Conservation (phyloP, 2,113 vertebrate species). For the Ardeotis arabs region DNA sequence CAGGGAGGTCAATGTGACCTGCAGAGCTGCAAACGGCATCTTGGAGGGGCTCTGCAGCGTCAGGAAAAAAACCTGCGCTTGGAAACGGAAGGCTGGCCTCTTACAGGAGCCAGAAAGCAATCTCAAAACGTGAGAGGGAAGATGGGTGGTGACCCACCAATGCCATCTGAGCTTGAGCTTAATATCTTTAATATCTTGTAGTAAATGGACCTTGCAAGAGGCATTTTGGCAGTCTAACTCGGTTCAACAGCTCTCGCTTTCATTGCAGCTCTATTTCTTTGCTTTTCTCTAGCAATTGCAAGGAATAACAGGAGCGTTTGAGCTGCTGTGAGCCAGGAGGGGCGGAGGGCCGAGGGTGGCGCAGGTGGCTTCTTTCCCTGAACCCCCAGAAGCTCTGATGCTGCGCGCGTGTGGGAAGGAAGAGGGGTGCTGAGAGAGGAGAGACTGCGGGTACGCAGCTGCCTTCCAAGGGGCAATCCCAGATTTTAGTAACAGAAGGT, state of each 20-base stretch:
- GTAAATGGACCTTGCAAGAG: background rate
- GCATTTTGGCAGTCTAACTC: background rate
- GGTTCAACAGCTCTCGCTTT: background rate
- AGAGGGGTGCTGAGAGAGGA: background rate
- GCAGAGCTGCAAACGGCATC: background rate
- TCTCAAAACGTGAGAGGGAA: accelerated
- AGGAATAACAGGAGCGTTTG: background rate
- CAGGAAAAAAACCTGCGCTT: background rate
- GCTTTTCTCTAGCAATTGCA: accelerated
- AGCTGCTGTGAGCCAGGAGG: background rate
- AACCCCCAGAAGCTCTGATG: background rate
- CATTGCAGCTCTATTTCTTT: background rate
- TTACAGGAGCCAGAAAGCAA: background rate
- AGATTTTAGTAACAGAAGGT: background rate
- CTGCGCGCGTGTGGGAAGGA: background rate
- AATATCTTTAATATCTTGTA: background rate
- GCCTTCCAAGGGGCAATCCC: background rate
- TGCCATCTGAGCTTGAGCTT: background rate
- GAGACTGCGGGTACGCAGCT: accelerated
- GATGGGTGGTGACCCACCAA: background rate
- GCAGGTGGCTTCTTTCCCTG: background rate
- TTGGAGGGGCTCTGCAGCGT: background rate
- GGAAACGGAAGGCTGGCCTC: background rate
- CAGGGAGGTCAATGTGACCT: background rate
- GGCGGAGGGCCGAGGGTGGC: background rate